Evolutionary conservation across 1,140 invertebrate species (phyloP), one percentile per base, ranked within the genome.

Genomic region (Cardiocondyla obscurior): DNA sequence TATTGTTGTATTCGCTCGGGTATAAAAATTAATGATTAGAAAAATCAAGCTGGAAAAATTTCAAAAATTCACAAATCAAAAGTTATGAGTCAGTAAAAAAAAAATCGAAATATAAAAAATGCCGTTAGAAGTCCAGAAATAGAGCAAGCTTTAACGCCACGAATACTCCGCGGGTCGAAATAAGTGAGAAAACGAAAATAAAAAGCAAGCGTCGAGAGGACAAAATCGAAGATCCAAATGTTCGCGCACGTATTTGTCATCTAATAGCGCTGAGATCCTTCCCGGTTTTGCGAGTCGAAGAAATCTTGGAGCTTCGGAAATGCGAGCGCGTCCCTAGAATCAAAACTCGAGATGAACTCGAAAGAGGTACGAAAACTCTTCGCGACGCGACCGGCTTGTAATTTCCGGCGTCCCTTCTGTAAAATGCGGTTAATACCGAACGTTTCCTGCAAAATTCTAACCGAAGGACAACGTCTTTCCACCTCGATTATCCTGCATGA

Each of bases 361-460:
- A 69, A 69, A 28, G 16, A 73, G 69, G 14, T 55, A 55, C 14
- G 67, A 14, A n/a, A n/a, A n/a, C 16, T 72, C 16, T 42, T 30
- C n/a, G 28, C 51, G 33, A 57, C 33, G n/a, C n/a, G 33, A 33
- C 51, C 69, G 51, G 39, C 51, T 39, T 28, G 69, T 58, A 76
- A 53, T 64, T 64, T 76, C 58, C 55, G 72, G 42, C n/a, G 4
- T 33, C 22, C 33, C 16, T 14, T n/a, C 14, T 16, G 57, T 19
- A 12, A 76, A 76, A 64, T 42, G 69, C 46, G 30, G 65, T 70
- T 70, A 73, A 73, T 33, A 49, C 12, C 16, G 62, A 39, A 22
- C 7, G 33, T 10, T 65, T 51, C 16, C 62, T 42, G 16, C 30
- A 30, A 79, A 77, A 79, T 67, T 79, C 39, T 49, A 42, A 8